Evolutionary conservation across 2,888 invertebrate genomes (phyloP).

Genomic region (Dioctria rufipes): DNA sequence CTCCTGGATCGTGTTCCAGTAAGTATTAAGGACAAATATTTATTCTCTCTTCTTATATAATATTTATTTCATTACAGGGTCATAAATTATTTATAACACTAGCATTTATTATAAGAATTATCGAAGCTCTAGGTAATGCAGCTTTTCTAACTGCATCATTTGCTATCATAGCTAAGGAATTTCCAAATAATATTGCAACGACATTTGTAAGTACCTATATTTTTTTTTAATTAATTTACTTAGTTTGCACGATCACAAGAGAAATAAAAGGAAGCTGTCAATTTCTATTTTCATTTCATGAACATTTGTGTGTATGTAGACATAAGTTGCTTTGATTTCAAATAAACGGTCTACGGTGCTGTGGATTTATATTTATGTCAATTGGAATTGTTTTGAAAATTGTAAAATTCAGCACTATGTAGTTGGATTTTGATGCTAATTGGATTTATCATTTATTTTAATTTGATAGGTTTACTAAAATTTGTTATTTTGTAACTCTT

Average conservation of each 20-base stretch:
- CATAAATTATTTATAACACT: slow-evolving; percentile 82
- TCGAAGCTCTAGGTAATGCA: slow-evolving; percentile 89
- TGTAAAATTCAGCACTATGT: too few species aligned
- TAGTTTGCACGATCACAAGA: not conserved
- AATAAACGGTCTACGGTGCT: too few species aligned
- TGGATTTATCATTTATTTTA: too few species aligned
- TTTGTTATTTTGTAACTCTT: too few species aligned
- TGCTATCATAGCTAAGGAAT: slow-evolving; percentile 89
- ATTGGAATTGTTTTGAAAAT: too few species aligned
- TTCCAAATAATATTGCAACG: slow-evolving; percentile 87
- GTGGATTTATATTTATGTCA: too few species aligned
- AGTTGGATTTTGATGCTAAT: too few species aligned
- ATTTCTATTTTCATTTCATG: too few species aligned
- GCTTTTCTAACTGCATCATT: slow-evolving; percentile 90
- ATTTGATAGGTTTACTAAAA: too few species aligned
- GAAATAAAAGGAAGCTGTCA: too few species aligned
- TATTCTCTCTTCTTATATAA: not conserved
- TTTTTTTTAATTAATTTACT: slow-evolving; percentile 17
- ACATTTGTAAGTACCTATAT: slow-evolving; percentile 81
- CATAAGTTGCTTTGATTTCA: too few species aligned
- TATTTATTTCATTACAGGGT: slow-evolving; percentile 69
- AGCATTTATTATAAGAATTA: slow-evolving; percentile 84
- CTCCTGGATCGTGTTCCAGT: slow-evolving; percentile 61
- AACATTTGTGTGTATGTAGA: too few species aligned
- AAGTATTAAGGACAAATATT: slow-evolving; percentile 21